Conservation (phyloP, 2,888 invertebrate genomes). For the Sycophila texana region DNA sequence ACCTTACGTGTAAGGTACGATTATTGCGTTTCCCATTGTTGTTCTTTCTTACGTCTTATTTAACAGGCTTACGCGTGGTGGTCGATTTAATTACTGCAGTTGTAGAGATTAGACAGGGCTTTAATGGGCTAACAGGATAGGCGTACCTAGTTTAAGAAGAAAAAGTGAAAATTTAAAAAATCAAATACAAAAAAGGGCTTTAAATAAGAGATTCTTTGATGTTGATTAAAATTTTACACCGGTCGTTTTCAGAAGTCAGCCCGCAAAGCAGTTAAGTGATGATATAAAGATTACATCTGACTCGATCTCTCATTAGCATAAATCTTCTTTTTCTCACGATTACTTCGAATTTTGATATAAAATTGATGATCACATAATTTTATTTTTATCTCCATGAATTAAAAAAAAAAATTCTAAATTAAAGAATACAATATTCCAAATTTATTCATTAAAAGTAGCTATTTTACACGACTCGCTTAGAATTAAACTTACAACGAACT, state of each 20-base stretch:
- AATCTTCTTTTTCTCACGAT: constrained; percentile 4
- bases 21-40: too few species aligned
- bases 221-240: constrained; percentile 6
- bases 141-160: too few species aligned
- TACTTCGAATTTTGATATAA: not conserved
- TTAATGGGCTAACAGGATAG: too few species aligned
- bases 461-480: too few species aligned
- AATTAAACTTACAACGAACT: too few species aligned
- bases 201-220: too few species aligned
- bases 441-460: not conserved
- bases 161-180: too few species aligned
- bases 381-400: not conserved
- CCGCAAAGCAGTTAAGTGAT: not conserved
- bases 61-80: not conserved
- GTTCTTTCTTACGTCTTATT: too few species aligned
- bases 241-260: not conserved
- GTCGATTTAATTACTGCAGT: not conserved
- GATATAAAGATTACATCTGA: constrained; percentile 12
- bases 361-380: not conserved
- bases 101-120: too few species aligned
- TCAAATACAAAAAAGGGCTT: too few species aligned
- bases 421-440: not conserved
- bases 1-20: too few species aligned
- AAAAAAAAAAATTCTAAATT: not conserved
- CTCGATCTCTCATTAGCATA: constrained; percentile 22